These are phyloP conservation scores for Peromyscus maniculatus DNA, from an alignment of 2,113 vertebrate genomes.

Conservation along the genomic window DNA sequence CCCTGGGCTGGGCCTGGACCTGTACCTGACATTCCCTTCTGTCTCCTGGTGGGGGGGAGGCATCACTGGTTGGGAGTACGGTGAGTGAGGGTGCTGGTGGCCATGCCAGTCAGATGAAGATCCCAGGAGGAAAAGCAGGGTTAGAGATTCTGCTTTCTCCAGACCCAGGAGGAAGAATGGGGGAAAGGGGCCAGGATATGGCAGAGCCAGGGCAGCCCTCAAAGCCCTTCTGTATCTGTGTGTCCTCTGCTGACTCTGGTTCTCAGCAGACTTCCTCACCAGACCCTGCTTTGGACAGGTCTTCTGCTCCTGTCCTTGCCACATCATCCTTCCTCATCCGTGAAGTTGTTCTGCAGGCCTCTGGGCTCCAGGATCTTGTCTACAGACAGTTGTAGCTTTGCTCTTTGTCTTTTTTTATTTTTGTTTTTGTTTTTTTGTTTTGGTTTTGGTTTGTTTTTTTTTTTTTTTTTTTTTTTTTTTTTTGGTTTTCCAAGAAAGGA, in stretches of 20 bases:
- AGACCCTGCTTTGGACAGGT: neutral
- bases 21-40: neutral
- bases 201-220: neutral
- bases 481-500: too few species aligned
- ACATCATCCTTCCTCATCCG: too few species aligned
- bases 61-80: neutral
- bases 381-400: neutral
- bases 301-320: accelerated
- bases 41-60: neutral
- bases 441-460: too few species aligned
- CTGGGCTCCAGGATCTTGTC: too few species aligned
- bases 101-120: neutral
- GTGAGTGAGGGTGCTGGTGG: neutral
- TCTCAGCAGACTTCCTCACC: neutral
- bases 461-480: too few species aligned
- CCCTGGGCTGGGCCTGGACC: neutral
- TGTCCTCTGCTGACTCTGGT: neutral
- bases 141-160: neutral
- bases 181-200: too few species aligned
- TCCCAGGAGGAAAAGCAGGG: neutral
- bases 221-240: neutral
- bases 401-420: neutral
- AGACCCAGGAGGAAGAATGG: neutral
- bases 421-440: too few species aligned
- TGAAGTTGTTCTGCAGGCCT: neutral